Base-by-base conservation (phyloP, 2,888 invertebrate genomes). In the Stenchaetothrips biformis region DNA sequence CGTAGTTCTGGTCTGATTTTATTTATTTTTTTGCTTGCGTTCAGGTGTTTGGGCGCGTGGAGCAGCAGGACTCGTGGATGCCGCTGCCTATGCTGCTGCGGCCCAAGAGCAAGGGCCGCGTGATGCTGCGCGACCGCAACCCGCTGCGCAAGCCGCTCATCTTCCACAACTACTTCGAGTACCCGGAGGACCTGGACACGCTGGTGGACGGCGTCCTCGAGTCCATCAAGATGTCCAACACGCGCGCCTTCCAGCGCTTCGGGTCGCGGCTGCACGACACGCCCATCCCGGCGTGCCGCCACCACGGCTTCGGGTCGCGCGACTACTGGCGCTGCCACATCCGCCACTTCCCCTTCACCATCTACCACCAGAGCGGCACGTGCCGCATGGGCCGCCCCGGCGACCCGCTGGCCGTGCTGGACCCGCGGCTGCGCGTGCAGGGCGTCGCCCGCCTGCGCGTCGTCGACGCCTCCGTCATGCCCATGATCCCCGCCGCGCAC, bases 101-200 rank as follows among this genome's bases (percentile, higher is more conserved):
- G 82, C 93, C 94, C 0, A 90, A 90, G 85, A 93, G 93, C 16
- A 88, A 88, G 83, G 93, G 93, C 0, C 88, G 90, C 82, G 86
- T 93, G 0, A 89, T 88, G 86, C 88, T 96, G n/a, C 90, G 89
- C 84, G 92, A 91, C 16, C 91, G 88, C 81, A 91, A 95, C 85
- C 94, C 95, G 0, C 90, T 90, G 83, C 89, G 91, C 0, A 90
- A 92, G 83, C 95, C 96, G 0, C 87, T 90, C n/a, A 89, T 95
- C 79, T 90, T 94, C 82, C 93, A 94, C 0, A 93, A 93, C 85
- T 97, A 96, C 86, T 90, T 96, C 84, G 89, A 91, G 0, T 89
- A 93, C 84, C 89, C 89, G 2, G 82, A 82, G 82, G 86, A 83
- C 84, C 85, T 86, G 11, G 82, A 79, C 49, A 82, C 83, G 21